Base-by-base conservation (phyloP, 2,113 vertebrate species). In the Cnemophilus loriae region DNA sequence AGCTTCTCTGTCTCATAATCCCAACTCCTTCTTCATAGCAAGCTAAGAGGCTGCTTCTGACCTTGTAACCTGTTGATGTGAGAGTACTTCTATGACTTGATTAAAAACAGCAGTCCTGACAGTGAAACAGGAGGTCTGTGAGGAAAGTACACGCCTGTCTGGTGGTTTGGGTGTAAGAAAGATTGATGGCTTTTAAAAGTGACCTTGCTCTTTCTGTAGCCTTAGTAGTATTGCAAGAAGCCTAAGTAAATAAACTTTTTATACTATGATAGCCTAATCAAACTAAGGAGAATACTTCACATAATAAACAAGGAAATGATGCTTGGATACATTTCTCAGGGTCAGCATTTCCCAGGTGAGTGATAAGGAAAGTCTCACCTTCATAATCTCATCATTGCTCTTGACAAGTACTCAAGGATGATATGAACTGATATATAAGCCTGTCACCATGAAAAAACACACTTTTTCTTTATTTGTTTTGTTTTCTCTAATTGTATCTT, bases 21-120 rank as follows among this genome's bases (percentile, higher is more conserved):
- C 59, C 46, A 59, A 6, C 67, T 84, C 33, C 61, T 85, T 16
- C 78, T 80, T 39, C 39, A 65, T 47, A 61, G 83, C 73, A 68
- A 90, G 65, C 73, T 32, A 52, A 84, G 90, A 94, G 87, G 64
- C 83, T 76, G 39, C 52, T 90, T 86, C 91, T 95, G 84, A 88
- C 80, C 89, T 94, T 87, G 63, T 84, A 75, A 92, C 95, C 95
- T 95, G 87, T 93, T 96, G 93, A 89, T 92, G 67, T 70, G 84
- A 86, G 76, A 63, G 53, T 80, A 46, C 59, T 84, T 90, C 79
- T 92, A 60, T 94, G 91, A 47, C 64, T 93, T 92, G 92, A 94
- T 92, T 95, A 94, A 94, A 89, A 83, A 71, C 87, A 90, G 65
- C 67, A 78, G 60, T 60, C 84, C 95, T 87, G 71, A 69, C 84